A percentile compares a stretch with the other conserved stretches of the same genome.
Conservation (phyloP, 2,113 vertebrate genomes). For the Struthio camelus region DNA sequence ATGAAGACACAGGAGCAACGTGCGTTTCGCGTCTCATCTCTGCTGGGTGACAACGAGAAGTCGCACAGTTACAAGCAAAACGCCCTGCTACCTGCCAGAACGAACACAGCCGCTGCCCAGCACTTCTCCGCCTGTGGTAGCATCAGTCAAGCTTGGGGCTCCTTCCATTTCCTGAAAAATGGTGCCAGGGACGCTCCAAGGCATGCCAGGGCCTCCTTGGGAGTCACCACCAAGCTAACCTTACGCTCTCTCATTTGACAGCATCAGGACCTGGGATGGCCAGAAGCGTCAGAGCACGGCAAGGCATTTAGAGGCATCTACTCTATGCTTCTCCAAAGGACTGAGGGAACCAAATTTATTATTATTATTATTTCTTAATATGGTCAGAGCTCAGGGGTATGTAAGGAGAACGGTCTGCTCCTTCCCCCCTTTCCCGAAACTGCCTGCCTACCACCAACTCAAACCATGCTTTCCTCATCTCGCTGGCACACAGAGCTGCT, state of each 20-base stretch:
- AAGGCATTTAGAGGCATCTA: neutral
- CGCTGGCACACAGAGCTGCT: neutral
- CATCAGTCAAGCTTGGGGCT: neutral
- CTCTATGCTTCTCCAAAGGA: neutral
- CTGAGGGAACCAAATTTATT: neutral
- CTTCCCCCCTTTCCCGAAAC: neutral
- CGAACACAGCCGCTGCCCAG: neutral
- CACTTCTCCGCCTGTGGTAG: neutral
- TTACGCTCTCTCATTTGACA: neutral
- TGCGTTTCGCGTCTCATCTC: neutral
- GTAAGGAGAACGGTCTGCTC: neutral
- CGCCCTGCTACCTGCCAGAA: neutral
- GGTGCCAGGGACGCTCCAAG: fast-evolving
- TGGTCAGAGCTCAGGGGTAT: neutral
- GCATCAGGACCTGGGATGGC: fast-evolving
- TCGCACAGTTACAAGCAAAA: neutral
- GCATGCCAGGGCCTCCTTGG: neutral
- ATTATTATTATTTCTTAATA: neutral
- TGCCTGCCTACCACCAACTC: too few species aligned
- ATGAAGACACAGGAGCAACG: neutral
- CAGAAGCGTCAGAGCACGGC: neutral
- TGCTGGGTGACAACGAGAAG: neutral
- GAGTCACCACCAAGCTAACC: fast-evolving
- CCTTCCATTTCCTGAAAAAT: neutral
- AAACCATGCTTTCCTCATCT: neutral